These are phyloP conservation scores for Rhagologus leucostigma DNA, from an alignment of 2,113 vertebrate species.

Conservation along the genomic window DNA sequence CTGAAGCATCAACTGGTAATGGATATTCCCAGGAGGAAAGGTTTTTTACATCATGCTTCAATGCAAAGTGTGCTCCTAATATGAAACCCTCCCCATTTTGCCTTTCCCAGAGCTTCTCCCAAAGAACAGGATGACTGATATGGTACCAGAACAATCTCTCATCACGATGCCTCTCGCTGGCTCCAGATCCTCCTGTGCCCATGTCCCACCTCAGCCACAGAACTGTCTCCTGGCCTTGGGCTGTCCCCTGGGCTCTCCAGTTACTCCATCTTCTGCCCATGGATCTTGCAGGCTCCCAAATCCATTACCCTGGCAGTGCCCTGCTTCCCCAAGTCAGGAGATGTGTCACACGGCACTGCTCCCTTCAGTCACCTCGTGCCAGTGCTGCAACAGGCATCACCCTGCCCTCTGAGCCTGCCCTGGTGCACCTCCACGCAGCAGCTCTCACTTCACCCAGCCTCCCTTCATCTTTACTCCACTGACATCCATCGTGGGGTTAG, in stretches of 20 bases:
- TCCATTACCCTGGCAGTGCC: background rate
- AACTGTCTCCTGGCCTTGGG: background rate
- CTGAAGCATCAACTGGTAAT: background rate
- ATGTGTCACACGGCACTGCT: background rate
- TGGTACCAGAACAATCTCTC: background rate
- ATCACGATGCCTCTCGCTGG: fast-evolving
- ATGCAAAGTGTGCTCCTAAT: background rate
- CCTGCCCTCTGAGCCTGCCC: background rate
- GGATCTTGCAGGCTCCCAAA: background rate
- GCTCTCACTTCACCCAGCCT: background rate
- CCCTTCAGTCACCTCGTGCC: background rate
- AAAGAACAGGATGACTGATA: background rate
- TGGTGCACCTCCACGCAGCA: background rate
- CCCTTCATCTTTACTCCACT: background rate
- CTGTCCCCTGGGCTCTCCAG: background rate
- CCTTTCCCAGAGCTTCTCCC: background rate
- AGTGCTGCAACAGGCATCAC: background rate
- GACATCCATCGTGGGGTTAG: background rate
- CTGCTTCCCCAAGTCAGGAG: background rate
- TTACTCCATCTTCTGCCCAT: background rate
- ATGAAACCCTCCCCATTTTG: background rate
- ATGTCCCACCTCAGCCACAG: background rate
- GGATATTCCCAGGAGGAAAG: background rate
- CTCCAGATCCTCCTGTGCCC: background rate
- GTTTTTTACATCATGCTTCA: background rate